Evolutionary conservation across 1,140 invertebrate species (phyloP).

Genomic region (Trachelipus rathkii): DNA sequence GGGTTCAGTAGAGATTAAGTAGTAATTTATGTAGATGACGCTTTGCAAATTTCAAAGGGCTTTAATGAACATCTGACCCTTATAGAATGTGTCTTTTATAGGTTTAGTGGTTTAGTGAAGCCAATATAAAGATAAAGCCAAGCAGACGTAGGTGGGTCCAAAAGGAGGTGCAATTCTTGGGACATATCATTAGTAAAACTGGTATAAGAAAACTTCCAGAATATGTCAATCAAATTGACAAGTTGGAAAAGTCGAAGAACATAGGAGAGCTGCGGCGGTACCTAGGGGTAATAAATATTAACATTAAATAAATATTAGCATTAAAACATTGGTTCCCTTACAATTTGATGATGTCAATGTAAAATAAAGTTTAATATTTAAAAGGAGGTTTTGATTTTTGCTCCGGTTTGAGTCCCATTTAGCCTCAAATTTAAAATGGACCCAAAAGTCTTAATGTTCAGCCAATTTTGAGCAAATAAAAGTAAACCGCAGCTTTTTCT

Average conservation of each 20-base stretch:
- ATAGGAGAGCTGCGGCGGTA: background rate
- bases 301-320: no score
- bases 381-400: no score
- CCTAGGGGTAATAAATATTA: no score
- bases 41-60: background rate
- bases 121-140: background rate
- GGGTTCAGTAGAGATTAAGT: background rate
- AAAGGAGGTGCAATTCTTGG: background rate
- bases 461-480: no score
- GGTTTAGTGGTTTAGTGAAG: background rate
- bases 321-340: no score
- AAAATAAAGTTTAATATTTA: no score
- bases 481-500: no score
- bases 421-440: no score
- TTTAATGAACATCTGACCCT: background rate
- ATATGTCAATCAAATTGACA: background rate
- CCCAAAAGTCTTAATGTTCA: no score
- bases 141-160: background rate
- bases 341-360: no score
- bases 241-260: background rate
- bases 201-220: background rate
- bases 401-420: no score
- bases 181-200: background rate
- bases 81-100: background rate
- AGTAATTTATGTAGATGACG: slow-evolving; percentile 3